Base-by-base conservation (phyloP, 1,140 invertebrate genomes). In the Neuroterus valhalla region DNA sequence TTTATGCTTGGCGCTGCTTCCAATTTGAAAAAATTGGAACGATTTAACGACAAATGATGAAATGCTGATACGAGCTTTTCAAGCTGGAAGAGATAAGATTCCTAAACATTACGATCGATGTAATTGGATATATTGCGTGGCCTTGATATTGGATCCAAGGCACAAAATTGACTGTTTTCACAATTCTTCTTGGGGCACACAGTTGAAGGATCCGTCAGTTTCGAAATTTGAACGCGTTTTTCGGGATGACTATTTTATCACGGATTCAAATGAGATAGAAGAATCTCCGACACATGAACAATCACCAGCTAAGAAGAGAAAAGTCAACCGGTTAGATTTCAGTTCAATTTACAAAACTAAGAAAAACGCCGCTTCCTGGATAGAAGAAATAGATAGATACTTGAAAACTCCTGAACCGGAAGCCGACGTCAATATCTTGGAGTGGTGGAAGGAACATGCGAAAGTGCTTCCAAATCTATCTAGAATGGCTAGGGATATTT, bases 81-180 rank as follows among this genome's bases (percentile, higher is more conserved):
- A 42, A 8, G 83, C 82, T 74, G 81, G 79, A 66, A 62, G 82
- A 74, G 83, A 85, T 68, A 88, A 88, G 85, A 82, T 86, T 72
- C 38, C 84, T 10, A 80, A 83, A 69, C 82, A 86, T 83, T 88
- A 87, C 66, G 78, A 77, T 55, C 86, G 85, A 73, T 82, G 78
- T 26, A 87, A 87, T 76, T 87, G 82, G 82, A 84, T 86, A 70
- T 88, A 85, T 75, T 88, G 85, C 75, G 81, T 76, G 55, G 72
- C 82, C 74, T 80, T 87, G 67, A 85, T 87, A 78, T 80, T 86
- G 78, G 83, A 88, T 81, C 86, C 82, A 78, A 84, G 82, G 68
- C 85, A 87, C 78, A 87, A 85, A 77, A 70, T 79, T 73, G 78
- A 87, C 74, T 85, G 81, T 76, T 88, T 87, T 81, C 78, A 87